Evolutionary conservation across 2,888 invertebrate species (phyloP).

Genomic region (Lepidocyrtinus sp.): DNA sequence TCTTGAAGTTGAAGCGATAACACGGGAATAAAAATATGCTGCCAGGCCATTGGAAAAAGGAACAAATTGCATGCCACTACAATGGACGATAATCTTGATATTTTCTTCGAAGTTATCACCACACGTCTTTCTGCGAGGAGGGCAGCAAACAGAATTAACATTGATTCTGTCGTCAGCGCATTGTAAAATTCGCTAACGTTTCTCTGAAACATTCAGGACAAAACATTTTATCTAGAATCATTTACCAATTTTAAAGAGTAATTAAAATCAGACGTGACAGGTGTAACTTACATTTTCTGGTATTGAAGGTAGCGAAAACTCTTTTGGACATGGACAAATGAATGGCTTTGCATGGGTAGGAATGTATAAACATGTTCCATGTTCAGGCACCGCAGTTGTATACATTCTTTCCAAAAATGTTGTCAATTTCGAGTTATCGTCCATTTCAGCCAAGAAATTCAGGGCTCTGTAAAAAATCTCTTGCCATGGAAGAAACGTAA

Average conservation of each 20-base stretch:
- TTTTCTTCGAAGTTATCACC: slow-evolving; percentile 90
- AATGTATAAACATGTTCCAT: slow-evolving; percentile 79
- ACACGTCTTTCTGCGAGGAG: slow-evolving; percentile 95
- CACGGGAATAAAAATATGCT: slow-evolving; percentile 97
- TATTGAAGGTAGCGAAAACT: slow-evolving; percentile 91
- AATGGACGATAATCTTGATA: slow-evolving; percentile 92
- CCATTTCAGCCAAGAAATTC: slow-evolving; percentile 79
- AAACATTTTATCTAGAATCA: slow-evolving; percentile 13
- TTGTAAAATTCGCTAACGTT: slow-evolving; percentile 98
- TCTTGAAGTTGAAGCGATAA: slow-evolving; percentile 91
- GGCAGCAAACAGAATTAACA: slow-evolving; percentile 96
- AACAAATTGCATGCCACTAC: slow-evolving; percentile 95
- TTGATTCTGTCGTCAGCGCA: slow-evolving; percentile 94
- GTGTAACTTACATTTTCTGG: slow-evolving; percentile 88
- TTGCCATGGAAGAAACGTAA: slow-evolving; percentile 96
- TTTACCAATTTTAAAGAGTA: neutral
- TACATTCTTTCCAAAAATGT: slow-evolving; percentile 81
- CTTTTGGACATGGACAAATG: slow-evolving; percentile 83
- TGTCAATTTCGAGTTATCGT: slow-evolving; percentile 76
- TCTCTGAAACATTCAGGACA: slow-evolving; percentile 77
- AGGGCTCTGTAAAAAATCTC: slow-evolving; percentile 93
- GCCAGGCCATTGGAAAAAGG: slow-evolving; percentile 99
- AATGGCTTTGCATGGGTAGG: slow-evolving; percentile 75
- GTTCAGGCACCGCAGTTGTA: slow-evolving; percentile 80
- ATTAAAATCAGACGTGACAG: neutral